Base-by-base conservation (phyloP, 2,113 vertebrate species). In the Acrocephalus arundinaceus region DNA sequence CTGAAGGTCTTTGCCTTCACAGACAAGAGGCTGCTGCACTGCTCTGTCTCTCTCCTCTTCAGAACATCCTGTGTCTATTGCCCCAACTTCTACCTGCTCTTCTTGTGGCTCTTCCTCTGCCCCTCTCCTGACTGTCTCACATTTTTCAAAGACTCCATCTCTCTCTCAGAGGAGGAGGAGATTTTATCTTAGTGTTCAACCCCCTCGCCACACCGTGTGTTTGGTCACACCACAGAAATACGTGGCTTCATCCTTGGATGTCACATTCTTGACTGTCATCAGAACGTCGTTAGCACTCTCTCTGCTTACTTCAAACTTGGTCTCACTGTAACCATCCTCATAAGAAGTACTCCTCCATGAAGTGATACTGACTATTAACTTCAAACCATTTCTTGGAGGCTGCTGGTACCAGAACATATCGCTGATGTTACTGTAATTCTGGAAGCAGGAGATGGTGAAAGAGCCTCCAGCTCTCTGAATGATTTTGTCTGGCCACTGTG, bases 261-360 rank as follows among this genome's bases (percentile, higher is more conserved):
- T 86, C 84, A 93, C 41, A 30, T 89, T 90, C 84, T 89, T 91
- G 62, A 94, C 62, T 4, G 13, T 89, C 76, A 93, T 86, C 71
- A 75, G 30, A 67, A 14, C 4, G 7, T 20, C 9, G 14, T 11
- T 0, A 8, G 2, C 41, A 3, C 1, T 8, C 20, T 61, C 0
- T 85, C 83, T 82, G 6, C 2, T 71, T 25, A 89, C 59, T 55
- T 82, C 52, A 79, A 96, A 89, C 57, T 86, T 94, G 48, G n/a
- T 57, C 37, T 95, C 25, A 49, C 25, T 79, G 62, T 88, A 94
- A 46, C 75, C 75, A 58, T 75, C 43, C 9, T 85, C 79, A 1
- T 90, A 74, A 19, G 18, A n/a, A 4, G 31, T 61, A 11, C 25
- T 5, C 9, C 13, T 41, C 81, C 70, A 80, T 19, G 37, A 4